A percentile compares a stretch with the other conserved stretches of the same genome.
Conservation (phyloP, 2,888 invertebrate species). For the Cremastinae sp. region DNA sequence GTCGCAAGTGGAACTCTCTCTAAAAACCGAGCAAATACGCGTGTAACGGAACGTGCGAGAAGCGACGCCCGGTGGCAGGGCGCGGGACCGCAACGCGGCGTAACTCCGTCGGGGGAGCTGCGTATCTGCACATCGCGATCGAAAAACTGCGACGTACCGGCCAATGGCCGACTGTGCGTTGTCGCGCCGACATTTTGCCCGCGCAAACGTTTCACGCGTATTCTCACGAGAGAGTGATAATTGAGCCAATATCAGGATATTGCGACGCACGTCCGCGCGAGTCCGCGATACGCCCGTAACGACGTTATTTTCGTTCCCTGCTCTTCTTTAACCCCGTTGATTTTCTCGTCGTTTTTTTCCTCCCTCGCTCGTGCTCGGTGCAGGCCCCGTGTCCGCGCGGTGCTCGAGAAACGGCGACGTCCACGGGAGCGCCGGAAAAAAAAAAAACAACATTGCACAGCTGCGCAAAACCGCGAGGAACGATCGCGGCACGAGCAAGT, state of each 20-base stretch:
- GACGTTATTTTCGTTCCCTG: slow-evolving; percentile 11
- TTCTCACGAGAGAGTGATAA: slow-evolving; percentile 65
- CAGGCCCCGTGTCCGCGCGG: not conserved
- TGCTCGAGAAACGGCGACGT: not conserved
- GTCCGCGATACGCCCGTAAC: slow-evolving; percentile 19
- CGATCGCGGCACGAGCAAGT: slow-evolving; percentile 12
- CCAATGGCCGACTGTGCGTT: slow-evolving; percentile 70
- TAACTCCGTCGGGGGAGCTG: too few species aligned
- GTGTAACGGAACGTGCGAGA: too few species aligned
- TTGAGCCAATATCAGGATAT: slow-evolving; percentile 58
- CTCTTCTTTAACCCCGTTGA: slow-evolving; percentile 19
- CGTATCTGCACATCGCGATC: too few species aligned
- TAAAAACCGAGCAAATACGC: too few species aligned
- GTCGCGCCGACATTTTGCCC: slow-evolving; percentile 74
- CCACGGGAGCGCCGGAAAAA: slow-evolving; percentile 18
- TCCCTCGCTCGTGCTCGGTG: slow-evolving; percentile 6
- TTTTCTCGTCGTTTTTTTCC: slow-evolving; percentile 5
- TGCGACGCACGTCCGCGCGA: slow-evolving; percentile 38
- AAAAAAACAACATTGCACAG: slow-evolving; percentile 18
- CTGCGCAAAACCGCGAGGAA: slow-evolving; percentile 29
- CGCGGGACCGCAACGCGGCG: too few species aligned
- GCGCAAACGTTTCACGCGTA: slow-evolving; percentile 71
- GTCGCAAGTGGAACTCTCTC: too few species aligned
- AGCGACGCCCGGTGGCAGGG: too few species aligned
- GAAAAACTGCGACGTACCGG: slow-evolving; percentile 58